Conservation (phyloP, 2,888 invertebrate species). For the Poecilus cupreus region DNA sequence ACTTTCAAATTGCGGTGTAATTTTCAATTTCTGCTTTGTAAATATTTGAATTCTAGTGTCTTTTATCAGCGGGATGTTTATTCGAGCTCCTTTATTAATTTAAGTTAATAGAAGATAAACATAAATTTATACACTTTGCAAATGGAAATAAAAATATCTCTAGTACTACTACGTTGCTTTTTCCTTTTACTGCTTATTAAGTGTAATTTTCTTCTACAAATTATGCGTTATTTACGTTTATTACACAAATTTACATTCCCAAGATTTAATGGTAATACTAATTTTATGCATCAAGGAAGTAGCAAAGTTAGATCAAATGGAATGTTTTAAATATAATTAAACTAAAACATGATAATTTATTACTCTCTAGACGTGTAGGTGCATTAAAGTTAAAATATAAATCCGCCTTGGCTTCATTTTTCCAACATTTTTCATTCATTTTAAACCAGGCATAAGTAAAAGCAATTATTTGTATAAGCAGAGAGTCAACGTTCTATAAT, state of each 20-base stretch:
- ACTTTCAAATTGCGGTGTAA: not conserved
- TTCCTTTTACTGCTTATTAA: conserved; percentile 9
- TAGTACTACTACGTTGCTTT: not conserved
- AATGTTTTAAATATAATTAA: conserved; percentile 20
- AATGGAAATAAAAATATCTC: not conserved
- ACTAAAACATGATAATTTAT: not conserved
- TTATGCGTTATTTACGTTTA: conserved; percentile 32
- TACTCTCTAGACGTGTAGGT: no score
- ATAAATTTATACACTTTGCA: not conserved
- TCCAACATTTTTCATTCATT: no score
- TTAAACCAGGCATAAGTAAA: no score
- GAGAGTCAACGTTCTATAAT: no score
- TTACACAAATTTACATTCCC: conserved; percentile 32
- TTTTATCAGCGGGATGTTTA: not conserved
- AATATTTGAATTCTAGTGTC: not conserved
- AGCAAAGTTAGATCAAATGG: conserved; percentile 36
- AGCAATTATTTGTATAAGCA: no score
- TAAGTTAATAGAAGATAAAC: not conserved
- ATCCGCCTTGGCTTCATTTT: not conserved
- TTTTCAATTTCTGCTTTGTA: not conserved
- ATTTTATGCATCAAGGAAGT: conserved; percentile 31
- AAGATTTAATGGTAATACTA: conserved; percentile 32
- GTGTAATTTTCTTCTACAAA: conserved; percentile 33
- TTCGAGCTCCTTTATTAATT: not conserved
- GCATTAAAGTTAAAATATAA: not conserved